Conservation (phyloP, 92 coral and sea anemone genomes). For the Paragorgia papillata region DNA sequence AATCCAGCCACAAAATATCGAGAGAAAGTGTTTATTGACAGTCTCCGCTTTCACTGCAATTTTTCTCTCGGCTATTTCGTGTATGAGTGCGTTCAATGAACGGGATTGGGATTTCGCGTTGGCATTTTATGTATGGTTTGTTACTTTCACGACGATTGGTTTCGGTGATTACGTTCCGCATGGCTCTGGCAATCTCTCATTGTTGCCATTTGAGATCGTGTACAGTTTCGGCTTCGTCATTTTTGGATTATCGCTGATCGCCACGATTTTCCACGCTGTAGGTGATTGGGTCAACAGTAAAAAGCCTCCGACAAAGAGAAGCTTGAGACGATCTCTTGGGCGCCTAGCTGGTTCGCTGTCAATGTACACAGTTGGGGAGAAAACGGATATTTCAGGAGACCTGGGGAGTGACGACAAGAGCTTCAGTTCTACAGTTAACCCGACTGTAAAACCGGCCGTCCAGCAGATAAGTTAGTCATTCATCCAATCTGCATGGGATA, state of each 20-base stretch:
- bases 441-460: too few species aligned
- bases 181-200: background rate
- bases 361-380: too few species aligned
- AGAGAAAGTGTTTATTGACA: slow-evolving; percentile 12
- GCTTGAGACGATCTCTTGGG: background rate
- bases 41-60: slow-evolving; percentile 4
- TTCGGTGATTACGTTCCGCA: slow-evolving; percentile 38
- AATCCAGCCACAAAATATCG: slow-evolving; percentile 13
- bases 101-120: slow-evolving; percentile 29
- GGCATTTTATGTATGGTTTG: slow-evolving; percentile 40
- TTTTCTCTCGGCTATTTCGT: slow-evolving; percentile 1
- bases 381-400: too few species aligned
- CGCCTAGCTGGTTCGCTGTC: too few species aligned
- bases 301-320: slow-evolving; percentile 3
- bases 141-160: slow-evolving; percentile 37
- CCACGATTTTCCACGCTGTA: slow-evolving; percentile 20
- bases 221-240: background rate
- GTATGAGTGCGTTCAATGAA: background rate
- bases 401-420: too few species aligned
- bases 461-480: too few species aligned
- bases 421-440: too few species aligned
- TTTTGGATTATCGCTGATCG: slow-evolving; percentile 20
- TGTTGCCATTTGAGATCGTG: background rate
- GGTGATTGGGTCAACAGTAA: slow-evolving; percentile 31
- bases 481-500: too few species aligned